phyloP scores from a whole-genome alignment of 2,113 vertebrate genomes.

The Sorex araneus region DNA sequence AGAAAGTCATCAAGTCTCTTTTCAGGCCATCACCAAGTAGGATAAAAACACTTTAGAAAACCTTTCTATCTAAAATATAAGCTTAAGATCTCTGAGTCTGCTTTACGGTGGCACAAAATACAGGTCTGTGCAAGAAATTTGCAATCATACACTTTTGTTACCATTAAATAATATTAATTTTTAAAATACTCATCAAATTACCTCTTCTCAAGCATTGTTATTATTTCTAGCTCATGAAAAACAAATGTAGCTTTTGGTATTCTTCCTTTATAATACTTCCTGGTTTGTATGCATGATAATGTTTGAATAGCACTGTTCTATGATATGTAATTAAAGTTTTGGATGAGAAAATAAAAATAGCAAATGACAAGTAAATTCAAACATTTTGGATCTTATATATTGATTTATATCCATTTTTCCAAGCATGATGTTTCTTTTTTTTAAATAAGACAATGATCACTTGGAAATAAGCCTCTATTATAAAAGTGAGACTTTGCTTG shows the following conservation, averaged over 20 bases:
- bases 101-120: neutral
- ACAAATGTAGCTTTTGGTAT: neutral
- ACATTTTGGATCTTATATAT: neutral
- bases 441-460: neutral
- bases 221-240: neutral
- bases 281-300: neutral
- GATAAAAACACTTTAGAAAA: neutral
- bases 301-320: neutral
- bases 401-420: neutral
- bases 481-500: neutral
- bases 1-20: neutral
- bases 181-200: neutral
- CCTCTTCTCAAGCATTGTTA: neutral
- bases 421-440: constrained; percentile 4
- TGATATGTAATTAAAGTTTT: neutral
- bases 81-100: neutral
- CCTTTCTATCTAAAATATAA: neutral
- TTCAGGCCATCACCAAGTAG: neutral
- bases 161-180: neutral
- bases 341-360: neutral
- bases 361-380: neutral
- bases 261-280: neutral
- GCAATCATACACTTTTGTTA: neutral
- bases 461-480: neutral
- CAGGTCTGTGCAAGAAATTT: neutral